Conservation (phyloP, 2,113 vertebrate genomes). For the Sitta europaea region DNA sequence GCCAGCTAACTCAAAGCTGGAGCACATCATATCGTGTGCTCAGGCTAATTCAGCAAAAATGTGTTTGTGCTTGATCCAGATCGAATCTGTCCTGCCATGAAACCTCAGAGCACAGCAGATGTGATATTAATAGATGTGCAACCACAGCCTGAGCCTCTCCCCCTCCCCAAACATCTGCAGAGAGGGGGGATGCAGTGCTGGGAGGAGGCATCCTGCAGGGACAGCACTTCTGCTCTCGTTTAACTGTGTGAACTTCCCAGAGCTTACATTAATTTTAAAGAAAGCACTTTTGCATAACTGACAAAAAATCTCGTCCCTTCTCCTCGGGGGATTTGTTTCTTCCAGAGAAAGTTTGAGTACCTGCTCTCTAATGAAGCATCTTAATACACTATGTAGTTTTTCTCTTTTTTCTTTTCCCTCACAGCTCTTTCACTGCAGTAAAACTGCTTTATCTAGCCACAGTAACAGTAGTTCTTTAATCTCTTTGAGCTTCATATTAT, state of each 20-base stretch:
- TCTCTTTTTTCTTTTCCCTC: neutral
- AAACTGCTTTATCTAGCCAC: neutral
- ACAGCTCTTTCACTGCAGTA: neutral
- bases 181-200: neutral
- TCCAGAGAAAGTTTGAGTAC: conserved; percentile 6
- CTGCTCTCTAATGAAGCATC: neutral
- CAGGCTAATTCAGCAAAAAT: conserved; percentile 5
- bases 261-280: conserved; percentile 15
- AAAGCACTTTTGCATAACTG: neutral
- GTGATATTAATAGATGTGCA: conserved; percentile 56
- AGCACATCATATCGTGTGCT: neutral
- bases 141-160: neutral
- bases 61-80: conserved; percentile 47
- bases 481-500: neutral
- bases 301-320: neutral
- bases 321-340: neutral
- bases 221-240: neutral
- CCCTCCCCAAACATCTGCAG: conserved; percentile 42
- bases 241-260: conserved; percentile 1
- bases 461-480: neutral
- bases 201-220: conserved; percentile 31
- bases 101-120: conserved; percentile 44
- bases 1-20: neutral
- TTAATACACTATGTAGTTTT: neutral
- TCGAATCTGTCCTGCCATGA: conserved; percentile 20